Conservation (phyloP, 1,140 invertebrate species). For the Aphis craccivora region DNA sequence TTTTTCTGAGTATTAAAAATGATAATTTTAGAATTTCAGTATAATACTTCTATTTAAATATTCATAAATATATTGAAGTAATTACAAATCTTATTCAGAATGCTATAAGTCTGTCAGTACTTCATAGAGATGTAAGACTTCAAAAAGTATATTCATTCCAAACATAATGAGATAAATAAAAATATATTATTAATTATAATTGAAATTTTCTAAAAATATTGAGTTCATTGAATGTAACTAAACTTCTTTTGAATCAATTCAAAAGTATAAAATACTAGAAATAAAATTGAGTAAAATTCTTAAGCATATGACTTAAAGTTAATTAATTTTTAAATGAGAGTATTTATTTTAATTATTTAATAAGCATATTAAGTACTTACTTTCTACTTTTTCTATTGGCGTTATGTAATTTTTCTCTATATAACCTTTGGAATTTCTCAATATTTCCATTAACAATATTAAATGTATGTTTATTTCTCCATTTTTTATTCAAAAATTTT, state of each 20-base stretch:
- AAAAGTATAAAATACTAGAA: not conserved
- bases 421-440: slow-evolving; percentile 71
- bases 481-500: slow-evolving; percentile 70
- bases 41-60: too few species aligned
- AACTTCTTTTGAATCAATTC: not conserved
- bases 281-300: not conserved
- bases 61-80: too few species aligned
- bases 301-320: not conserved
- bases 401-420: slow-evolving; percentile 72
- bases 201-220: not conserved
- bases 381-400: slow-evolving; percentile 68
- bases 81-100: too few species aligned
- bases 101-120: not conserved
- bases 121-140: not conserved
- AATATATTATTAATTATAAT: not conserved
- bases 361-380: slow-evolving; percentile 60
- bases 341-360: not conserved
- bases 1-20: too few species aligned
- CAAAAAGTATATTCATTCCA: not conserved
- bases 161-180: not conserved
- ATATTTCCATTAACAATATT: slow-evolving; percentile 68
- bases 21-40: not conserved
- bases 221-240: not conserved
- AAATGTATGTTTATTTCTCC: slow-evolving; percentile 67
- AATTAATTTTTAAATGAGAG: not conserved